These are phyloP conservation scores for Chloebia gouldiae DNA, from an alignment of 2,113 vertebrate genomes.

Conservation along the genomic window DNA sequence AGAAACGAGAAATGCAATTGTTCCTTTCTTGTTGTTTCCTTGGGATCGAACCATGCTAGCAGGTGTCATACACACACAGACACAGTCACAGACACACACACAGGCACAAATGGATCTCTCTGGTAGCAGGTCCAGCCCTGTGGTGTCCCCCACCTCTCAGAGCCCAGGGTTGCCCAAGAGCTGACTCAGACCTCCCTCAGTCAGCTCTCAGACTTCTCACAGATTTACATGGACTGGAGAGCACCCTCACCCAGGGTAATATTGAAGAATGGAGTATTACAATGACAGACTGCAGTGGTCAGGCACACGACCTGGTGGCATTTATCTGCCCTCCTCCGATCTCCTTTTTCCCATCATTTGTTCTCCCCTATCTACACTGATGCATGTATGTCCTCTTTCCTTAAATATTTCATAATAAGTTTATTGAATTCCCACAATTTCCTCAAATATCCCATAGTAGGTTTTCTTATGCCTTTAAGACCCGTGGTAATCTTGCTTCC, in stretches of 20 bases:
- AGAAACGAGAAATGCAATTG: neutral
- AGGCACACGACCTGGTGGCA: neutral
- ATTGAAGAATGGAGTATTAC: neutral
- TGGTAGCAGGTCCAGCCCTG: neutral
- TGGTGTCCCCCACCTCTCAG: neutral
- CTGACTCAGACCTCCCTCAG: neutral
- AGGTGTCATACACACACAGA: neutral
- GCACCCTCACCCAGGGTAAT: neutral
- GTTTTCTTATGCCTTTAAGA: neutral
- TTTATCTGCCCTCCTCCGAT: neutral
- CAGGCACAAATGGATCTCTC: neutral
- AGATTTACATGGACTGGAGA: neutral
- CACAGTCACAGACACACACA: neutral
- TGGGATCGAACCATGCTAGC: neutral
- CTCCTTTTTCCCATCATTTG: neutral
- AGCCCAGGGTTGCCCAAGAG: accelerated
- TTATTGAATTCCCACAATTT: neutral
- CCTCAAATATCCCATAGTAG: neutral
- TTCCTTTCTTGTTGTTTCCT: neutral
- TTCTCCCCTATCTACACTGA: neutral
- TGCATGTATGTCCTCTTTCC: neutral
- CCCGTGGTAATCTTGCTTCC: neutral
- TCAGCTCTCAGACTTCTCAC: neutral
- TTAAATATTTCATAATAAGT: neutral
- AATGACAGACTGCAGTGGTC: neutral